phyloP scores from a whole-genome alignment of 2,797 vertebrate species.

The Poecilia velifera region DNA sequence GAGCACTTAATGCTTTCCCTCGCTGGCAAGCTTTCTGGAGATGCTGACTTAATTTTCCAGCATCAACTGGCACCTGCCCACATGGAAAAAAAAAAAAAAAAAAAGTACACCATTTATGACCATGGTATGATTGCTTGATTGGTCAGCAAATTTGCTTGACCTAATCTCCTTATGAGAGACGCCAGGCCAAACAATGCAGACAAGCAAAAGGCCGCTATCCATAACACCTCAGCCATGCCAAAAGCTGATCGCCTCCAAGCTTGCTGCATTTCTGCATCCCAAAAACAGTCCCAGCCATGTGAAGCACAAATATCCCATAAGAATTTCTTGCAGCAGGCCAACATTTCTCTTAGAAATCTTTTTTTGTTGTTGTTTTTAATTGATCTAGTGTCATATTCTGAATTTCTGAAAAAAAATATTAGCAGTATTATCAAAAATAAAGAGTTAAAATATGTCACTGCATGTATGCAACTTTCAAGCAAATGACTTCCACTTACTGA shows the following conservation, averaged over 20 bases:
- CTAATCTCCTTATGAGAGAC: neutral
- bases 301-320: neutral
- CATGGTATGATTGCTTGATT: neutral
- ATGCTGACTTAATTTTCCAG: neutral
- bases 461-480: neutral
- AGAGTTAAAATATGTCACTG: neutral
- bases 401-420: neutral
- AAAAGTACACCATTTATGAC: neutral
- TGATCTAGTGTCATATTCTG: neutral
- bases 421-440: neutral
- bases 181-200: neutral
- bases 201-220: neutral
- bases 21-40: neutral
- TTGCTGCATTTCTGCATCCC: neutral
- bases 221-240: neutral
- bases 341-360: neutral
- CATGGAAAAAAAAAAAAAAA: neutral
- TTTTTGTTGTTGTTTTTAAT: neutral
- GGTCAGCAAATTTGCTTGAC: neutral
- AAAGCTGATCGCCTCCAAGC: neutral
- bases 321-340: neutral
- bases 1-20: neutral
- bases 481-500: neutral
- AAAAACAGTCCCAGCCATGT: neutral
- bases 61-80: neutral